Percentiles rank a stretch among this genome's conserved stretches.
phyloP scores from a whole-genome alignment of 2,888 invertebrate genomes.

The Auanema sp. region DNA sequence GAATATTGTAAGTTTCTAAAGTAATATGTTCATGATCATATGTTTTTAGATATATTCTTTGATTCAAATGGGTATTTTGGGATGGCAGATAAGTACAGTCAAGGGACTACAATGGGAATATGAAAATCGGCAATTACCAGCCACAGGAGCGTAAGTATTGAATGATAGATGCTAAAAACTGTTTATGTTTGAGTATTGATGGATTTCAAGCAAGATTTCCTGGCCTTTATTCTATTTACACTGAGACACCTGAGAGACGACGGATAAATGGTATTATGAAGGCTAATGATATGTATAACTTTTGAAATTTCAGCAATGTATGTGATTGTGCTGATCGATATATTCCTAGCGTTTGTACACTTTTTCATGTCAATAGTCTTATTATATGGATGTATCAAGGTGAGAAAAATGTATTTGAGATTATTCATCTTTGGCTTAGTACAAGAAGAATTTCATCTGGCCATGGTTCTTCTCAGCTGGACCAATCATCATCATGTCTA shows the following conservation, averaged over 20 bases:
- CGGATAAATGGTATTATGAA: constrained; percentile 52
- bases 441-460: constrained; percentile 44
- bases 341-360: constrained; percentile 51
- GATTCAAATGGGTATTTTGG: constrained; percentile 58
- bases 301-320: constrained; percentile 50
- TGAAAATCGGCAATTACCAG: constrained; percentile 58
- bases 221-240: constrained; percentile 58
- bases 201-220: constrained; percentile 61
- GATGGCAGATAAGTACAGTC: constrained; percentile 58
- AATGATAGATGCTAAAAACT: not conserved
- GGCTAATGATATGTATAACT: not conserved
- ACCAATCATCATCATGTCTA: constrained; percentile 51
- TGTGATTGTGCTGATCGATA: constrained; percentile 54
- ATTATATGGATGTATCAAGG: constrained; percentile 55
- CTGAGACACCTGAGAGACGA: constrained; percentile 59
- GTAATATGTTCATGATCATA: not conserved
- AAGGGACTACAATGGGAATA: constrained; percentile 51
- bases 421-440: constrained; percentile 30
- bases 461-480: constrained; percentile 56
- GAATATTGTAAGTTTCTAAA: constrained; percentile 51
- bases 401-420: constrained; percentile 11
- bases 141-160: constrained; percentile 47
- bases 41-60: constrained; percentile 54
- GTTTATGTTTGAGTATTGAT: constrained; percentile 46
- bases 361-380: constrained; percentile 44